phyloP scores from a whole-genome alignment of 2,888 invertebrate genomes.

The Dryadula phaetusa region DNA sequence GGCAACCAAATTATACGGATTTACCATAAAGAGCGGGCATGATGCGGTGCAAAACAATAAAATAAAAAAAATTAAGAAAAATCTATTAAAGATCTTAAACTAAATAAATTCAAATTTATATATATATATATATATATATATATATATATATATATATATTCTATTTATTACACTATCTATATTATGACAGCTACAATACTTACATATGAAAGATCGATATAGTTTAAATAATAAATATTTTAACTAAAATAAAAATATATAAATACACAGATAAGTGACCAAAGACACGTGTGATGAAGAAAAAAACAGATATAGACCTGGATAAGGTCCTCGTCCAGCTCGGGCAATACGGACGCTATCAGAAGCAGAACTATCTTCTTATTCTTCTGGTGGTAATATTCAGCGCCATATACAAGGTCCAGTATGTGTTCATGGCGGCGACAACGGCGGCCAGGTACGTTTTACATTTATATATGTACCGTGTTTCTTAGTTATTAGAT shows the following conservation, averaged over 20 bases:
- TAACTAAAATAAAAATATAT: not conserved
- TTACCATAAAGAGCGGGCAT: no score
- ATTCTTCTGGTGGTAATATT: slow-evolving; percentile 74
- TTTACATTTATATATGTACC: slow-evolving; percentile 1
- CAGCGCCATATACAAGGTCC: slow-evolving; percentile 71
- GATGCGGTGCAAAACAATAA: no score
- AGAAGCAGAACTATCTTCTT: slow-evolving; percentile 67
- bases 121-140: no score
- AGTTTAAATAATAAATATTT: not conserved
- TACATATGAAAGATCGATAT: not conserved
- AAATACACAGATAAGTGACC: no score
- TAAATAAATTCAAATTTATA: no score
- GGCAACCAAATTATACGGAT: no score
- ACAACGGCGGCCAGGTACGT: slow-evolving; percentile 71
- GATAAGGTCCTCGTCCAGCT: slow-evolving; percentile 62
- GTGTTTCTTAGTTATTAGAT: no score
- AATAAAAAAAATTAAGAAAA: no score
- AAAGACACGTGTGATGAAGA: not conserved
- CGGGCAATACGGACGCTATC: slow-evolving; percentile 74
- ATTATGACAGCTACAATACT: not conserved
- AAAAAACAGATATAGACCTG: slow-evolving; percentile 50
- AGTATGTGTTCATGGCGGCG: slow-evolving; percentile 79
- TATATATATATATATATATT: no score
- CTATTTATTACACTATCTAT: not conserved
- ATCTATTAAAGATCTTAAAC: no score